Evolutionary conservation across 2,888 invertebrate genomes (phyloP).

Genomic region (Synergus laeviventris): DNA sequence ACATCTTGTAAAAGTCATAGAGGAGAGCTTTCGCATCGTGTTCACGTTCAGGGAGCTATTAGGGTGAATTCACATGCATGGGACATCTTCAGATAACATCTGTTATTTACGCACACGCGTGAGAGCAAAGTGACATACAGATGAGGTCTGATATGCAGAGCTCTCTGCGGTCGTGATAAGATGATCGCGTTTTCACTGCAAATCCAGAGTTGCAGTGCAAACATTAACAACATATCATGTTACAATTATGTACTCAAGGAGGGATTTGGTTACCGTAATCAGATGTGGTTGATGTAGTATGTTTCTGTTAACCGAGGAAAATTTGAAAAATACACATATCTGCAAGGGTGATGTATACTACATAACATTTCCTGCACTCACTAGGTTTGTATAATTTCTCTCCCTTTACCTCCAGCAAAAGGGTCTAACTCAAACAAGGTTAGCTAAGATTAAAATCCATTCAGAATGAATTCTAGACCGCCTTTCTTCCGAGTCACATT

Average conservation of each 20-base stretch:
- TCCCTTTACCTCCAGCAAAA: no score
- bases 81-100: constrained; percentile 22
- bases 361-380: no score
- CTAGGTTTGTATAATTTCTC: no score
- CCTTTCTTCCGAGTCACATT: background rate
- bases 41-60: constrained; percentile 23
- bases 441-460: background rate
- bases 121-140: constrained; percentile 19
- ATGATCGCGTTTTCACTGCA: background rate
- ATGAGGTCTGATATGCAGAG: constrained; percentile 29
- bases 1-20: constrained; percentile 25
- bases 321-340: no score
- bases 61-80: constrained; percentile 32
- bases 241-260: background rate
- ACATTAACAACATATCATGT: background rate
- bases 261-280: background rate
- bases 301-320: no score
- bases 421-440: background rate
- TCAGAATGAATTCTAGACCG: background rate
- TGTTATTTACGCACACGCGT: constrained; percentile 38
- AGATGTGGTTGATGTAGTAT: background rate
- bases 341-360: no score
- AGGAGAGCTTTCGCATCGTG: constrained; percentile 11
- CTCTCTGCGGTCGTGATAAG: background rate
- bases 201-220: background rate